These are phyloP conservation scores for Mobula hypostoma DNA, from an alignment of 2,113 vertebrate species.

Conservation along the genomic window DNA sequence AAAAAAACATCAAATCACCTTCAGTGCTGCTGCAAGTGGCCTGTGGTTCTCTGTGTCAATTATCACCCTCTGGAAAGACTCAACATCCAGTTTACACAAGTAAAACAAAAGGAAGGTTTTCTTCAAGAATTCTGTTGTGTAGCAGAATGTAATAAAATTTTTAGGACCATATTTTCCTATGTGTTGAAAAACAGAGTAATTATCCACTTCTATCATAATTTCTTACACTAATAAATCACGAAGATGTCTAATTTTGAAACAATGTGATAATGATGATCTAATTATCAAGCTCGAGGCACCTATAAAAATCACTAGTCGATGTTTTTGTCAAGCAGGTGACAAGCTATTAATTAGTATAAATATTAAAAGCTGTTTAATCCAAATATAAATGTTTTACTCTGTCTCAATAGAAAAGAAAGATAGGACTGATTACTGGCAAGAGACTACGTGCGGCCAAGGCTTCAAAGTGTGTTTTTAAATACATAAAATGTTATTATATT, in stretches of 20 bases:
- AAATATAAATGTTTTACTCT: not conserved
- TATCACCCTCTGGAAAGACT: too few relatives aligned
- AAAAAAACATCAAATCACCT: too few relatives aligned
- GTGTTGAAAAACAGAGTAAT: not conserved
- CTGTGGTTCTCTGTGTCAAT: too few relatives aligned
- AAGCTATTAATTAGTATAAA: not conserved
- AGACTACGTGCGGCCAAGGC: not conserved
- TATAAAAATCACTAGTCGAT: not conserved
- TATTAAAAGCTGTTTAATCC: not conserved
- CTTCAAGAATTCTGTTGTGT: too few relatives aligned
- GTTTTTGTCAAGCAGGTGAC: too few relatives aligned
- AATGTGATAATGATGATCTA: not conserved
- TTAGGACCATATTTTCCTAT: not conserved
- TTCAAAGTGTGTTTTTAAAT: conserved; percentile 3
- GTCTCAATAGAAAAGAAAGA: not conserved
- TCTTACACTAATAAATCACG: not conserved
- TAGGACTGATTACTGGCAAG: not conserved
- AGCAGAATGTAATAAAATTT: too few relatives aligned
- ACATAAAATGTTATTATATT: not conserved
- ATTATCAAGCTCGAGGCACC: not conserved
- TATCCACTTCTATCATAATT: not conserved
- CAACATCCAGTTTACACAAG: too few relatives aligned
- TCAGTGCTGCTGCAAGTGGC: too few relatives aligned
- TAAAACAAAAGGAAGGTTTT: too few relatives aligned
- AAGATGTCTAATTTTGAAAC: not conserved